These are phyloP conservation scores for Dermolepida albohirtum DNA, from an alignment of 2,888 invertebrate species.

Conservation along the genomic window DNA sequence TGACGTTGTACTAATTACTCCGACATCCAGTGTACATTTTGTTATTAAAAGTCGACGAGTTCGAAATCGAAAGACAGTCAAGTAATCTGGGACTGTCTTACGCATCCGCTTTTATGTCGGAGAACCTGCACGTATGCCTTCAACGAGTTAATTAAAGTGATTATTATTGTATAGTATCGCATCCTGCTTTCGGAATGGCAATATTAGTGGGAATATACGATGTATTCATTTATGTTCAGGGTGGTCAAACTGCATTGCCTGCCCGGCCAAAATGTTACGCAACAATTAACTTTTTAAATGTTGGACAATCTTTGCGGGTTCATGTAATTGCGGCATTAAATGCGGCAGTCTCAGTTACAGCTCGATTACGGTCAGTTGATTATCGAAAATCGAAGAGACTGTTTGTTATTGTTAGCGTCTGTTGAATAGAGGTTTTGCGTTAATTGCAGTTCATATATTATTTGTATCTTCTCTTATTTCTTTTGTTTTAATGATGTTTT, in stretches of 20 bases:
- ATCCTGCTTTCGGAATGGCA: conserved; percentile 20
- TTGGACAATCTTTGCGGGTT: conserved; percentile 49
- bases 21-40: no score
- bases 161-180: conserved; percentile 27
- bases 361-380: conserved; percentile 40
- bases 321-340: conserved; percentile 50
- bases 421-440: no score
- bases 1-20: no score
- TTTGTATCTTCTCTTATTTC: no score
- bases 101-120: background rate
- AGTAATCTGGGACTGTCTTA: conserved; percentile 12
- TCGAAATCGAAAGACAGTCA: background rate
- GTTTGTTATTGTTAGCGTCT: no score
- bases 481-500: no score
- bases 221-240: conserved; percentile 45
- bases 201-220: conserved; percentile 30
- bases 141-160: conserved; percentile 37
- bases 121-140: conserved; percentile 15
- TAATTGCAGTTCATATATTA: no score
- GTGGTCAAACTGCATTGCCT: conserved; percentile 50
- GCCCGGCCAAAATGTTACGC: conserved; percentile 47
- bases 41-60: background rate
- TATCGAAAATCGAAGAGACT: background rate
- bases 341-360: conserved; percentile 50
- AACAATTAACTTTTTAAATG: conserved; percentile 52